Evolutionary conservation across 2,113 vertebrate genomes (phyloP).

Genomic region (Cairina moschata): DNA sequence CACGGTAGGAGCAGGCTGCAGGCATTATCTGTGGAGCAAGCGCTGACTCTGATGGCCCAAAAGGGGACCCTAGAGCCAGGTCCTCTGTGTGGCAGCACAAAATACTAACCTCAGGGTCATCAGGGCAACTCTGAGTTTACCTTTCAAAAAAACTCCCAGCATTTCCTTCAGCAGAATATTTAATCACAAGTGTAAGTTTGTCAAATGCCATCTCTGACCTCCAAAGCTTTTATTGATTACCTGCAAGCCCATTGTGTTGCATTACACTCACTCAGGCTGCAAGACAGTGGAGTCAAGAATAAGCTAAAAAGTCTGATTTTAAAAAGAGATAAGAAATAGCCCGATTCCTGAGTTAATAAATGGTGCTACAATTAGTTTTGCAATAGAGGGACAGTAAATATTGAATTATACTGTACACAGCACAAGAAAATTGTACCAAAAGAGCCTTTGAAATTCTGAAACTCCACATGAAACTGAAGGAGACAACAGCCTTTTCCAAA

Average conservation of each 20-base stretch:
- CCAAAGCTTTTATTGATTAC: slow-evolving; percentile 71
- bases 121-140: slow-evolving; percentile 8
- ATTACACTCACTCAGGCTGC: slow-evolving; percentile 51
- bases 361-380: not conserved
- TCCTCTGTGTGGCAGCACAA: not conserved
- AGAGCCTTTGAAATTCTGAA: slow-evolving; percentile 14
- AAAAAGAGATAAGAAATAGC: slow-evolving; percentile 48
- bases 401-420: not conserved
- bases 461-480: not conserved
- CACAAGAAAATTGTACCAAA: not conserved
- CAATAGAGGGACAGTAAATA: slow-evolving; percentile 11
- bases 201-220: slow-evolving; percentile 69
- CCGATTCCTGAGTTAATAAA: not conserved
- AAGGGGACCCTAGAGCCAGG: not conserved
- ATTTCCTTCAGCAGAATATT: slow-evolving; percentile 68
- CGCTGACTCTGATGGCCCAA: not conserved
- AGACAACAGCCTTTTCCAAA: slow-evolving; percentile 24
- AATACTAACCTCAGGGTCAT: slow-evolving; percentile 14
- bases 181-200: slow-evolving; percentile 62
- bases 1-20: not conserved
- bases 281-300: slow-evolving; percentile 25
- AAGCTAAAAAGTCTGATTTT: slow-evolving; percentile 43
- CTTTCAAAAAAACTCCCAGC: slow-evolving; percentile 38
- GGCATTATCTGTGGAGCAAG: not conserved
- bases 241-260: slow-evolving; percentile 66